A percentile compares a stretch with the other conserved stretches of the same genome.
Evolutionary conservation across 2,113 vertebrate species (phyloP).

Genomic region (Eleginops maclovinus): DNA sequence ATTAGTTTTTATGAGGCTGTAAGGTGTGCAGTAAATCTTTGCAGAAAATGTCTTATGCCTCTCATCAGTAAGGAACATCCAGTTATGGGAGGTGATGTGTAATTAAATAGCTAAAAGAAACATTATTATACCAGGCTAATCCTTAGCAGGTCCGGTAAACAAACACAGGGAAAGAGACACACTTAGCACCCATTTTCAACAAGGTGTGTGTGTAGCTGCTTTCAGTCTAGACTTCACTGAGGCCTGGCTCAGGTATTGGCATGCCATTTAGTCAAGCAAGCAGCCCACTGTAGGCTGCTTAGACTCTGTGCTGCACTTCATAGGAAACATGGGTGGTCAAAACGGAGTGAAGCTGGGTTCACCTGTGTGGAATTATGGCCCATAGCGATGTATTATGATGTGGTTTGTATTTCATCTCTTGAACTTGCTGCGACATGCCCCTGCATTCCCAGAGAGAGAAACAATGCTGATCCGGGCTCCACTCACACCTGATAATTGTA

Average conservation of each 20-base stretch:
- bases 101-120: background rate
- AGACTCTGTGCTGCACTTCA: conserved; percentile 39
- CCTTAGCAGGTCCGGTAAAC: background rate
- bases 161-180: background rate
- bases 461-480: conserved; percentile 76
- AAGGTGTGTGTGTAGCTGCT: conserved; percentile 24
- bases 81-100: background rate
- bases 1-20: too few species aligned
- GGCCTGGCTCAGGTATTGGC: conserved; percentile 50
- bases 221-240: conserved; percentile 37
- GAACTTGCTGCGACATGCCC: conserved; percentile 77
- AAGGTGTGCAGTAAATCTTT: background rate
- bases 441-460: conserved; percentile 78
- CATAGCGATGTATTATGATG: conserved; percentile 80
- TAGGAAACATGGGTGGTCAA: conserved; percentile 76
- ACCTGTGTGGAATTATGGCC: conserved; percentile 76
- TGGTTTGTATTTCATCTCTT: conserved; percentile 84
- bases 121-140: background rate
- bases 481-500: conserved; percentile 63
- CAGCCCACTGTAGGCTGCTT: conserved; percentile 23
- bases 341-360: conserved; percentile 66
- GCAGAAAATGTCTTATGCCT: background rate
- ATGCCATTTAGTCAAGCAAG: conserved; percentile 45
- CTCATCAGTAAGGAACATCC: background rate
- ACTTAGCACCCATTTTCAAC: conserved; percentile 6